Evolutionary conservation across 2,888 invertebrate species (phyloP), one percentile per base, ranked within the genome.

Genomic region (Pristionchus arcanus): DNA sequence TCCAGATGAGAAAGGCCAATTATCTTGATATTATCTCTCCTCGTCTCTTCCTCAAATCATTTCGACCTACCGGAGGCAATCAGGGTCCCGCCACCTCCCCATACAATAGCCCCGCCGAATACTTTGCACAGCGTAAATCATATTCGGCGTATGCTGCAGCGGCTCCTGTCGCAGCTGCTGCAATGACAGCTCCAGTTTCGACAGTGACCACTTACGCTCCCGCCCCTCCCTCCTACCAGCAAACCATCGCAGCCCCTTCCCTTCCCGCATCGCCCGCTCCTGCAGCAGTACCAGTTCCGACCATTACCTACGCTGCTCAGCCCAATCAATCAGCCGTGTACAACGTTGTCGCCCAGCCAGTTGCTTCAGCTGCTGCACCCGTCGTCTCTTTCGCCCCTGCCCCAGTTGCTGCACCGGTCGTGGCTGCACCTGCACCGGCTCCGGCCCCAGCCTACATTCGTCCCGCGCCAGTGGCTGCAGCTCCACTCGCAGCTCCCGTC

Each of bases 41-140:
- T 53, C 49, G 53, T 28, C 83, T 49, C 83, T 83, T 83, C 83
- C 83, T 83, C 83, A 83, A 83, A 13, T 74, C 74, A 15, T 16
- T 74, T 11, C 15, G 37, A 74, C 11, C 34, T 2, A 15, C 15
- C 2, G 68, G 42, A 49, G 42, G 68, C n/a, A 68, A 68, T n/a
- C 59, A 59, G 7, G 37, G 74, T 31, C 19, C 83, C 3, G 49
- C 83, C 15, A 49, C 49, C n/a, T 83, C 83, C n/a, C 83, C 49
- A 5, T 53, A 49, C 83, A n/a, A 83, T 28, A 53, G 83, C 28
- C 53, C 83, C n/a, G 74, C 34, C 5, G 74, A 74, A 5, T 74
- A 74, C 37, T 74, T 74, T 25, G 34, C 74, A 1, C 68, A 68
- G 31, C 34, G 74, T 3, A 34, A 31, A 34, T 4, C 68, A 1